These are phyloP conservation scores for Drosophila pachea DNA, from an alignment of 1,140 invertebrate genomes.

Conservation along the genomic window DNA sequence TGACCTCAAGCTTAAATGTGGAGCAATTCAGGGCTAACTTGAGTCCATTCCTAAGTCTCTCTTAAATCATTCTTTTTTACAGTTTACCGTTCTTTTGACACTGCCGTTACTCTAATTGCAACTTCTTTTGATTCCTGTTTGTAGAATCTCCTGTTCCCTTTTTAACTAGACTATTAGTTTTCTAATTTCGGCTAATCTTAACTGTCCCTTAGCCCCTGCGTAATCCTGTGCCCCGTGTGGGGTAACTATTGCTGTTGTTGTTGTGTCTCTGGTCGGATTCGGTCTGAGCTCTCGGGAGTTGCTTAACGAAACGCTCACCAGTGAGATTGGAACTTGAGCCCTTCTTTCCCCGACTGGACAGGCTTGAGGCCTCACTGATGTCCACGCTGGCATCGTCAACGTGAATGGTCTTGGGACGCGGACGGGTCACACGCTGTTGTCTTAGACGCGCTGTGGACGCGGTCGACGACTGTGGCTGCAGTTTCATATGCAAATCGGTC, in stretches of 20 bases:
- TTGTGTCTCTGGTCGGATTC: background rate
- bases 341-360: slow-evolving; percentile 87
- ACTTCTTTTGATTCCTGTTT: too few species aligned
- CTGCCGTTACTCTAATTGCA: too few species aligned
- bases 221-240: too few species aligned
- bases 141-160: too few species aligned
- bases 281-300: background rate
- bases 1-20: too few species aligned
- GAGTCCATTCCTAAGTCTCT: too few species aligned
- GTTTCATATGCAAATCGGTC: slow-evolving; percentile 82
- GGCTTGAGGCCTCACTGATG: slow-evolving; percentile 86
- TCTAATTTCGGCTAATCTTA: too few species aligned
- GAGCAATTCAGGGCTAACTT: too few species aligned
- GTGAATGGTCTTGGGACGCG: slow-evolving; percentile 92
- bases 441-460: slow-evolving; percentile 82
- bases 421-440: slow-evolving; percentile 82
- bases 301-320: slow-evolving; percentile 80
- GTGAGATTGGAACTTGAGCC: slow-evolving; percentile 90
- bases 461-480: slow-evolving; percentile 61
- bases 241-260: background rate
- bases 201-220: too few species aligned
- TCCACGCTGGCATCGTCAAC: slow-evolving; percentile 88
- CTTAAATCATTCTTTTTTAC: too few species aligned
- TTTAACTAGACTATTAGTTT: too few species aligned
- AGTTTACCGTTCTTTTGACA: too few species aligned